Evolutionary conservation across 2,113 vertebrate species (phyloP), one percentile per base, ranked within the genome.

Genomic region (Marmota monax): DNA sequence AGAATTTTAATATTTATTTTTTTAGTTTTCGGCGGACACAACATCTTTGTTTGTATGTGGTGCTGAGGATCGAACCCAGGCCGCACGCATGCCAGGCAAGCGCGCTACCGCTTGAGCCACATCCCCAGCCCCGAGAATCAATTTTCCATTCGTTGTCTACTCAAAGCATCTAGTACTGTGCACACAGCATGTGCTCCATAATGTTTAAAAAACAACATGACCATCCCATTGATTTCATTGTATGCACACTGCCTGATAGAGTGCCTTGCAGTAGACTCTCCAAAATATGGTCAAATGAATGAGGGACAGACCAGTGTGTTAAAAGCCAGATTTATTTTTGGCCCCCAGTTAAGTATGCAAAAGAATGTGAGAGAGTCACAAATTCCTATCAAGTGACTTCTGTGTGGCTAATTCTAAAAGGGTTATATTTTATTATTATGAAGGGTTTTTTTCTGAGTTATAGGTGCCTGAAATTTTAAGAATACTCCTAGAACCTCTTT

Each of bases 331-430:
- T 25, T 87, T 87, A 58, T 42, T 53, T 87, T 79, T 69, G 39
- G 5, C 17, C 7, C 56, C 29, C 45, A 76, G 27, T 94, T 65
- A 53, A 12, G 10, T 51, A 79, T 8, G 12, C 5, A 25, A 74
- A 76, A 90, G 29, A 84, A 87, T 37, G 3, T 93, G 39, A 91
- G 45, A 87, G 83, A 85, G 23, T 72, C 7, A 94, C 67, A 86
- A 90, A 61, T 69, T 83, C 63, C 25, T 79, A 72, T 91, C 39
- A 53, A 32, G 77, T 88, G 78, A 86, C 73, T 89, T 85, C 27
- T 25, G 77, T 82, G 25, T 65, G 45, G 67, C 37, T 72, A 83
- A 67, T 74, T 94, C 39, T 94, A 90, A 18, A 80, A 90, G 18
- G 16, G 5, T 83, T 92, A 32, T 89, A 56, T 86, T 79, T 73